Base-by-base conservation (phyloP, 2,113 vertebrate genomes). In the Otus sunia region DNA sequence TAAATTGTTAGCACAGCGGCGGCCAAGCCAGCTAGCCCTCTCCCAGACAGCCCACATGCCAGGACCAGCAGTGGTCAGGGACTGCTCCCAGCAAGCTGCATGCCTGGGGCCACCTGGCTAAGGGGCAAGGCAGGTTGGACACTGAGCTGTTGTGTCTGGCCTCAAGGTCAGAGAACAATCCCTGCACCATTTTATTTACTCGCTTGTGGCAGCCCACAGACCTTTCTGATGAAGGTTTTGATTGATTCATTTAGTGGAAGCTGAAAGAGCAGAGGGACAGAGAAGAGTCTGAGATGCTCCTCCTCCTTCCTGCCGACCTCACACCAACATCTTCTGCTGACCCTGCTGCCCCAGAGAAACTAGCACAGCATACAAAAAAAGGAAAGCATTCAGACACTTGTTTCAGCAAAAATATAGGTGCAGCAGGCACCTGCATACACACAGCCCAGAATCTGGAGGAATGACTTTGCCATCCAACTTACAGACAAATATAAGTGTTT, bases 21-120 rank as follows among this genome's bases (percentile, higher is more conserved):
- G 3, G 29, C 43, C 73, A 55, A n/a, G 50, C 55, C 77, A 62
- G 41, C 39, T 4, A 36, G 41, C 53, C 23, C 58, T 60, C 43
- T 60, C 45, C 23, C 53, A 71, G 37, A 2, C 21, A 36, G 19
- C 68, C 43, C 29, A 39, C 2, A 0, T 2, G 13, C 10, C 1
- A 0, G 32, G 26, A 37, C 12, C 15, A 2, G 4, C 0, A 6
- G 17, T 14, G 49, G 39, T 9, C 62, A 49, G 34, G 37, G 82
- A 49, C 52, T 14, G 74, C 41, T 83, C 53, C 63, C 2, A 1
- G 56, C 29, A 41, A 75, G 36, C 45, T 25, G 22, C 47, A 4
- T 25, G 21, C n/a, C 53, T 2, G 2, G 22, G 34, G 53, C 45
- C 50, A 66, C 64, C 29, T 18, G 45, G 39, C 53, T 43, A 36